Evolutionary conservation across 2,797 vertebrate genomes (phyloP), one percentile per base, ranked within the genome.

Genomic region (Sebastes kiyomatsui): DNA sequence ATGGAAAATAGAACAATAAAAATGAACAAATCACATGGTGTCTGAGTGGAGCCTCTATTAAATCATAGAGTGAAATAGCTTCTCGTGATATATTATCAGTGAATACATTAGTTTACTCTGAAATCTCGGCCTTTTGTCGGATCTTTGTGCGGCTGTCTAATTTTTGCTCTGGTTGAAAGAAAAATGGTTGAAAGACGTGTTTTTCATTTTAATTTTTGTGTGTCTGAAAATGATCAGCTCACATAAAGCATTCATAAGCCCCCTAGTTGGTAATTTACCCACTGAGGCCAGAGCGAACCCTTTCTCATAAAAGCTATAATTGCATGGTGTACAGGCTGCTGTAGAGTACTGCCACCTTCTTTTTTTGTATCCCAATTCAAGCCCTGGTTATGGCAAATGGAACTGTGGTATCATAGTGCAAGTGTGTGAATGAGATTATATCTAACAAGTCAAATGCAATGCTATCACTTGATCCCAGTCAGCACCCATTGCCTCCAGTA

Each of bases 371-470:
- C 79, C 46, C 32, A 27, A 52, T 75, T 80, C 35, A 75, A 69
- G 28, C 18, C 30, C 30, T 62, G 49, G 55, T 69, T 72, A 61
- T 20, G 59, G 77, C 46, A 67, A 91, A 89, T 73, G 12, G 70
- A 82, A 38, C 67, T 64, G 67, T 35, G 67, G 56, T 58, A 20
- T 80, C 72, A 61, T n/a, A 62, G 33, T 67, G 49, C 20, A 46
- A 69, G 64, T 49, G 27, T 54, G 65, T 65, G 61, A 77, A 82
- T 71, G n/a, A 79, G 79, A 85, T 84, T 52, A 79, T 46, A 89
- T 84, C 71, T 72, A 75, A 67, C 54, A 77, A 80, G 61, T 67
- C 74, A 80, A 84, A 84, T 86, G 9, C 80, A 90, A 79, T 85
- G 72, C 61, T 77, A 68, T 89, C 49, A 66, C 66, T 77, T 52